A percentile compares a stretch with the other conserved stretches of the same genome.
phyloP scores from a whole-genome alignment of 2,888 invertebrate species.

The Trissolcus japonicus region DNA sequence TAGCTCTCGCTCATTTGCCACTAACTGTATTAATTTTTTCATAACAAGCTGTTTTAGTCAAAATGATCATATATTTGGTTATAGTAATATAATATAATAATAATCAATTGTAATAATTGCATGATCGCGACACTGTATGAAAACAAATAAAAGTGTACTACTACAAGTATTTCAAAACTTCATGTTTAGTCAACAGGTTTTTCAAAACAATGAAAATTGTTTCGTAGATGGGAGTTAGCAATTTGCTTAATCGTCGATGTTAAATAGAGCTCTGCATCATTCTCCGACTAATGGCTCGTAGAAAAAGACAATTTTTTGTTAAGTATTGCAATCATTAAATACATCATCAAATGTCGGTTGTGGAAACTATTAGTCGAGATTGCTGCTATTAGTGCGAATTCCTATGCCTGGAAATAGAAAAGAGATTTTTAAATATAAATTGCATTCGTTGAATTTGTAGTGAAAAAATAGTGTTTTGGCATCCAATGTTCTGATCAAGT shows the following conservation, averaged over 20 bases:
- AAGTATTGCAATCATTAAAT: constrained; percentile 46
- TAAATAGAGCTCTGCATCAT: constrained; percentile 33
- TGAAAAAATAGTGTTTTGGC: too few species aligned
- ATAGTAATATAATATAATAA: too few species aligned
- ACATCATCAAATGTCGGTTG: constrained; percentile 36
- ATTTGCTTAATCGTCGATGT: constrained; percentile 40
- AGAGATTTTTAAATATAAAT: too few species aligned
- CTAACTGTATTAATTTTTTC: neutral
- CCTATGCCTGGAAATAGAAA: constrained; percentile 6
- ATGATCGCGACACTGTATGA: too few species aligned
- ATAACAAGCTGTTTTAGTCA: neutral
- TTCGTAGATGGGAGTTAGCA: constrained; percentile 3
- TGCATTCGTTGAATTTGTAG: too few species aligned
- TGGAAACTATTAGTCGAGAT: constrained; percentile 30
- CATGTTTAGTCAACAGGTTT: too few species aligned
- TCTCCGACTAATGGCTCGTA: constrained; percentile 40
- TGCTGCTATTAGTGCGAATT: constrained; percentile 28
- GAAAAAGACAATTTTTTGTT: constrained; percentile 19
- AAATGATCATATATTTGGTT: neutral
- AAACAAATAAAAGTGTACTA: too few species aligned
- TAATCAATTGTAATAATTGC: too few species aligned
- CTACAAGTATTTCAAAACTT: too few species aligned
- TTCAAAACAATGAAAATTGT: neutral
- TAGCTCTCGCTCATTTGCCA: constrained; percentile 17
- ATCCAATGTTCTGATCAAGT: constrained; percentile 3